Evolutionary conservation across 1,140 invertebrate species (phyloP), one percentile per base, ranked within the genome.

Genomic region (Bombus confusus): DNA sequence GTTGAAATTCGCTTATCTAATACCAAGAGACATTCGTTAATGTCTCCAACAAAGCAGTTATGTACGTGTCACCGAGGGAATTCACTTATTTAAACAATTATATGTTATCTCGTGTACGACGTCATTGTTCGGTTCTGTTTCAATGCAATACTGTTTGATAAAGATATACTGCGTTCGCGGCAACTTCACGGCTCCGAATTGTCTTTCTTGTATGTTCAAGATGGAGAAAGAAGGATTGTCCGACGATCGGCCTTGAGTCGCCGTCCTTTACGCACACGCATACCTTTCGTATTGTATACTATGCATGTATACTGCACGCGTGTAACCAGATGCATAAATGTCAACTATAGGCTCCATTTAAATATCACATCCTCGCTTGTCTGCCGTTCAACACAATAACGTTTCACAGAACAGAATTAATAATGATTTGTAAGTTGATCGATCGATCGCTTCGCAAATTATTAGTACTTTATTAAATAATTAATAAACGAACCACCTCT

Each of bases 181-280:
- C 41, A 85, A 85, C 59, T 43, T 37, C 47, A n/a, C 28, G 34
- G 83, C 57, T 31, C 41, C 64, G 39, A 85, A 85, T 81, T 81
- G 78, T 85, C 84, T 85, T 81, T 81, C 71, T 43, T 47, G 76
- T 39, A 34, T 25, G 78, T 68, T 76, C 39, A 83, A 69, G 74
- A 64, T 31, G 83, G 83, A 86, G 86, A 91, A 87, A 87, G 91
- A 87, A 87, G 90, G 87, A 85, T 91, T 90, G 83, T 72, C 76
- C 85, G 80, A 71, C 84, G 80, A 91, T 87, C 91, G 91, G 81
- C 91, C 91, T 92, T 92, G 91, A 86, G 91, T 72, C 85, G 31
- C 84, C 88, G 91, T 91, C 91, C 91, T 92, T 91, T 91, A 87
- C 88, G 72, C 83, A 83, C 84, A 88, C 88, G 83, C 79, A 74